Evolutionary conservation across 2,113 vertebrate genomes (phyloP), one percentile per base, ranked within the genome.

Genomic region (Sylvilagus bachmani): DNA sequence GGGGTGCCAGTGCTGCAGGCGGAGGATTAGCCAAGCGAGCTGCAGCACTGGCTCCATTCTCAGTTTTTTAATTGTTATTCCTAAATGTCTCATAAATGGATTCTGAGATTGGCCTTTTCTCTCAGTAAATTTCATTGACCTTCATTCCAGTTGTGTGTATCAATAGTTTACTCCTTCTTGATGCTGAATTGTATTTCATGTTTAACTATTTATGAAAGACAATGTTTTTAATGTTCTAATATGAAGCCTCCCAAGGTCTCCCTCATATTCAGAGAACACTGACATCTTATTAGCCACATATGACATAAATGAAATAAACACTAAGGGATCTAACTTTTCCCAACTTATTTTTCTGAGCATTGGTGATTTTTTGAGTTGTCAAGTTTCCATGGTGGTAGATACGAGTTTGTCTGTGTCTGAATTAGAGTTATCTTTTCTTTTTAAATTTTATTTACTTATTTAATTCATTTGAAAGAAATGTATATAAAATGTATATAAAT

Each of bases 331-430:
- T 71, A 36, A 51, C 10, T 81, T 86, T 51, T 75, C 31, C 61
- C 19, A 69, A 44, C 22, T 80, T 51, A 11, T 74, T 33, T 74
- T 33, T 61, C 51, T 55, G 16, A 80, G 27, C n/a, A 92, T 0
- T 62, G 33, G 61, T 89, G 74, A 92, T 16, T 14, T 79, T 94
- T 79, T 89, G n/a, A 75, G 38, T 13, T 69, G 25, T 67, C 66
- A 85, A 51, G 3, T 80, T 84, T 44, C 38, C 61, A 91, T 27
- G 81, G n/a, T 81, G 55, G 49, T 67, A 90, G 27, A 67, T 5
- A 31, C 62, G 71, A 8, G 27, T 77, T 95, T 14, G n/a, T 36
- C 78, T 78, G 87, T 88, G 10, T 44, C 69, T 55, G 29, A 84
- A 1, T 13, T 38, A 64, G n/a, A 91, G 64, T 70, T 27, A 77